Evolutionary conservation across 2,888 invertebrate species (phyloP), one percentile per base, ranked within the genome.

Genomic region (Griposia aprilina): DNA sequence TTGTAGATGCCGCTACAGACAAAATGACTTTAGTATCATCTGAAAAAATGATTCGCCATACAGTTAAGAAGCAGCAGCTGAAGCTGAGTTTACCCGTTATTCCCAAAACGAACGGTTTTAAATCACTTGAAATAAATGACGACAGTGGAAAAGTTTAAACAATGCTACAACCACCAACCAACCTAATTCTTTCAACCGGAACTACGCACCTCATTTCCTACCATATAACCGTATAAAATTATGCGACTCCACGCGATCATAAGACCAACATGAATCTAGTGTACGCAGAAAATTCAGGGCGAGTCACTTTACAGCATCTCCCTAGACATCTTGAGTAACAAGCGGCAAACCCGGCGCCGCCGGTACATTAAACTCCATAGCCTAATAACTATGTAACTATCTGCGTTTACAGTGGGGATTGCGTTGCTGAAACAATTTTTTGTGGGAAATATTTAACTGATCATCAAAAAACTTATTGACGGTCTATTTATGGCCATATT

Each of bases 281-380:
- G 59, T 74, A 74, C 76, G 65, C 79, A 84, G 79, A 84, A 68
- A 74, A 67, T 71, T 79, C 82, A 71, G 71, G 78, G 66, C 60
- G 84, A 81, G 78, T 84, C 84, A 84, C 76, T 84, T 84, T 84
- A 84, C 79, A 84, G 81, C 75, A 48, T 71, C 75, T 86, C 84
- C 84, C 86, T 78, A 84, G 86, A 84, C 86, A 74, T 84, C 76
- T 86, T 77, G 80, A 80, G 78, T 86, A 86, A 86, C 86, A 84
- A 86, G 86, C 86, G 77, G 78, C 84, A 59, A 72, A 82, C 57
- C 76, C 70, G 73, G 23, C 76, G 76, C 57, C 69, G 66, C 63
- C 76, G 73, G 48, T 74, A 82, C 76, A 68, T 84, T 79, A 84
- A 63, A 52, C 82, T 57, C 74, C 81, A 81, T 45, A 79, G 41